Percentiles rank a stretch among this genome's conserved stretches.
Evolutionary conservation across 2,888 invertebrate genomes (phyloP).

Genomic region (Microdon myrmicae): DNA sequence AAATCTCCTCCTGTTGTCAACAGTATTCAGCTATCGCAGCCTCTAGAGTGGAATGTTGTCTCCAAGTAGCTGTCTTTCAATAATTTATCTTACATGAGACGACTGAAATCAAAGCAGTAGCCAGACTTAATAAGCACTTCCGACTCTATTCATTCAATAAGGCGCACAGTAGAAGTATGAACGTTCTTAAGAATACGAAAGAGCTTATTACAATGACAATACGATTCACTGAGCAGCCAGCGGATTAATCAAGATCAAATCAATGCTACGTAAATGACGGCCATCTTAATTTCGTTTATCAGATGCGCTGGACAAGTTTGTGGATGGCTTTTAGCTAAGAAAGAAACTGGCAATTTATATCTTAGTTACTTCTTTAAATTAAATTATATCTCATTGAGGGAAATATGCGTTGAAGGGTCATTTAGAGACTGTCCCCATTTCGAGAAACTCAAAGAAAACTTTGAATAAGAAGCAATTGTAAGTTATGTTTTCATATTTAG

Average conservation of each 20-base stretch:
- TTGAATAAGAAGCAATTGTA: no score
- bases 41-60: no score
- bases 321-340: no score
- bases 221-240: constrained; percentile 14
- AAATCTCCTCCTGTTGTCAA: background rate
- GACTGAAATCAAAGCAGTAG: constrained; percentile 1
- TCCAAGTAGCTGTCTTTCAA: no score
- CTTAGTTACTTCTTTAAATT: constrained; percentile 6
- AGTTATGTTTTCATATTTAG: no score
- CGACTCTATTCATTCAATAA: constrained; percentile 37
- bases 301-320: no score
- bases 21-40: background rate
- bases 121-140: constrained; percentile 41
- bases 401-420: constrained; percentile 17
- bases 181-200: constrained; percentile 13
- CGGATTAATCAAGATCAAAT: constrained; percentile 27
- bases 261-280: constrained; percentile 13
- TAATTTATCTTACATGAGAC: constrained; percentile 4
- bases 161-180: constrained; percentile 4
- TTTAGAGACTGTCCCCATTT: no score
- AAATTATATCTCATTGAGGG: constrained; percentile 16
- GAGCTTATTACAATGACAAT: constrained; percentile 8
- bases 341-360: background rate
- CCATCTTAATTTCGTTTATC: constrained; percentile 4
- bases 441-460: no score